Evolutionary conservation across 2,113 vertebrate species (phyloP).

Genomic region (Triplophysa tibetana): DNA sequence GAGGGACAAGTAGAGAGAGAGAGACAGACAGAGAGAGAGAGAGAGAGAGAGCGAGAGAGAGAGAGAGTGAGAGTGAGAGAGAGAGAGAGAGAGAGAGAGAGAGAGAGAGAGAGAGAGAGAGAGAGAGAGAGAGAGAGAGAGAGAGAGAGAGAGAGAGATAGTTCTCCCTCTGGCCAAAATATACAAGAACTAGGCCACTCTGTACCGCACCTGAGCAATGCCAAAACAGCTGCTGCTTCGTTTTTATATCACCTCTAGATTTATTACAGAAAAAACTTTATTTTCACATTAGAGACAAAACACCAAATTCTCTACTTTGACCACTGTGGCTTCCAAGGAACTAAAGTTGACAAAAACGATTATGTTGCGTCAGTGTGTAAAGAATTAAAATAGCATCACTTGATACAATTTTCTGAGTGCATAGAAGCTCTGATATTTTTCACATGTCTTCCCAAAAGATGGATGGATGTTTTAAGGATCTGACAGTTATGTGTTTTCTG

Average conservation of each 20-base stretch:
- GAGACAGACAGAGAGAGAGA: no score
- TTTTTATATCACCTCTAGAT: slow-evolving; percentile 39
- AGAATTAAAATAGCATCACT: neutral
- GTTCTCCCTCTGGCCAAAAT: slow-evolving; percentile 26
- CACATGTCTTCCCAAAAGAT: no score
- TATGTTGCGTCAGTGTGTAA: neutral
- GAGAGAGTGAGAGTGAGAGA: neutral
- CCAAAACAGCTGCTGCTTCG: slow-evolving; percentile 44
- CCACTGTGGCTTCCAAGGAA: neutral
- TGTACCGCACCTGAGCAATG: slow-evolving; percentile 52
- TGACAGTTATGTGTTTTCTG: no score
- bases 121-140: neutral
- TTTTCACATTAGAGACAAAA: slow-evolving; percentile 15
- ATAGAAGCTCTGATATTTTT: no score
- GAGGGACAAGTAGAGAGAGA: no score
- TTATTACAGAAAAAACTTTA: slow-evolving; percentile 4
- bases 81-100: neutral
- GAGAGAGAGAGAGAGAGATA: neutral
- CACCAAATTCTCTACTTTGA: neutral
- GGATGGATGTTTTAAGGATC: no score
- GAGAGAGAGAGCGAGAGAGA: neutral
- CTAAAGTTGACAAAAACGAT: neutral
- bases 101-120: no score
- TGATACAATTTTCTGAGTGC: neutral
- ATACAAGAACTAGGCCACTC: slow-evolving; percentile 45